Percentiles rank a stretch among this genome's conserved stretches.
phyloP scores from a whole-genome alignment of 2,888 invertebrate species.

The Archaeoteleia sp. region DNA sequence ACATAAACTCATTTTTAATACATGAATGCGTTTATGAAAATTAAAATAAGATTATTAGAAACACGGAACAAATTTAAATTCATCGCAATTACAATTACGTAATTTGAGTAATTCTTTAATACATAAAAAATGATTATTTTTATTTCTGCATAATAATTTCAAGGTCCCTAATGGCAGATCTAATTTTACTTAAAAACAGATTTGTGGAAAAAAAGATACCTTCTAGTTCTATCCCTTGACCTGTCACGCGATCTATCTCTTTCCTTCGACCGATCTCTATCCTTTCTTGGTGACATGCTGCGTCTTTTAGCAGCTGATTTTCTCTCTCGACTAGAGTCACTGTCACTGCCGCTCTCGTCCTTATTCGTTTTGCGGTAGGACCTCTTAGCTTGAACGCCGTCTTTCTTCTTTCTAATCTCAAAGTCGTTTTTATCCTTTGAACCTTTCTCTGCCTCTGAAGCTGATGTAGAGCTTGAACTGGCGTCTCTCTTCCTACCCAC shows the following conservation, averaged over 20 bases:
- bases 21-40: not conserved
- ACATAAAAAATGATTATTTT: too few relatives aligned
- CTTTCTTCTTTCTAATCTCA: slow-evolving; percentile 85
- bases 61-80: too few relatives aligned
- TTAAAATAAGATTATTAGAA: too few relatives aligned
- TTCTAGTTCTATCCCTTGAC: slow-evolving; percentile 71
- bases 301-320: slow-evolving; percentile 71
- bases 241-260: slow-evolving; percentile 73
- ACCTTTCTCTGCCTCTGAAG: slow-evolving; percentile 66
- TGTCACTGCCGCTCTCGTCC: slow-evolving; percentile 83
- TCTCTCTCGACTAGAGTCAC: slow-evolving; percentile 78
- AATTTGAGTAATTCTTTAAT: too few relatives aligned
- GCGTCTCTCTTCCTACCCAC: slow-evolving; percentile 61
- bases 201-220: slow-evolving; percentile 54
- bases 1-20: not conserved
- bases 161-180: too few relatives aligned
- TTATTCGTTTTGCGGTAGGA: slow-evolving; percentile 90
- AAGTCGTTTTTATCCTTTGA: slow-evolving; percentile 78
- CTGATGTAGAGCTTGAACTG: slow-evolving; percentile 64
- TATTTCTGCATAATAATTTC: too few relatives aligned
- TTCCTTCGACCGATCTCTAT: slow-evolving; percentile 71
- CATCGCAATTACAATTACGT: too few relatives aligned
- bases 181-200: too few relatives aligned
- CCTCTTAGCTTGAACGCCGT: slow-evolving; percentile 90
- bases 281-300: slow-evolving; percentile 70